Evolutionary conservation across 2,797 vertebrate genomes (phyloP).

Genomic region (Bovichtus variegatus): DNA sequence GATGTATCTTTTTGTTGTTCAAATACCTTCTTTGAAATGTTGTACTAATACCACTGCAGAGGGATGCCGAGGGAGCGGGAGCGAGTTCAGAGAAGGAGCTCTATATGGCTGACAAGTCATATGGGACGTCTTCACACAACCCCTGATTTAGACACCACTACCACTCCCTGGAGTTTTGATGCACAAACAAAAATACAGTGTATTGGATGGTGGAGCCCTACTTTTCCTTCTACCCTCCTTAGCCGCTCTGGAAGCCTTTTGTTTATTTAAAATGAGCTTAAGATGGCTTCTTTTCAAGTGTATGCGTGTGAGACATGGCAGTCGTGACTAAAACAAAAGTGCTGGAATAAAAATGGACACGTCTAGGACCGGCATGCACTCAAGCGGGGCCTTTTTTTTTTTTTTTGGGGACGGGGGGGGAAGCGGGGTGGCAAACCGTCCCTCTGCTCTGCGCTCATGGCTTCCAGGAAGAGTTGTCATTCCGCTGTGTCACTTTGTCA

Average conservation of each 20-base stretch:
- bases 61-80: constrained; percentile 29
- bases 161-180: constrained; percentile 46
- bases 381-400: constrained; percentile 25
- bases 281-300: constrained; percentile 19
- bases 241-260: constrained; percentile 30
- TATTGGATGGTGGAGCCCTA: constrained; percentile 26
- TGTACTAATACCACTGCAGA: constrained; percentile 42
- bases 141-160: constrained; percentile 64
- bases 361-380: constrained; percentile 13
- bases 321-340: constrained; percentile 22
- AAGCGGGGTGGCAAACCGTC: constrained; percentile 50
- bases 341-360: constrained; percentile 21
- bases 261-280: constrained; percentile 24
- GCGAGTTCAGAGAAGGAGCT: constrained; percentile 45
- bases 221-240: constrained; percentile 41
- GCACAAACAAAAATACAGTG: constrained; percentile 31
- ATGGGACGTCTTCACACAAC: constrained; percentile 57
- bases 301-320: constrained; percentile 6
- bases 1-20: constrained; percentile 20
- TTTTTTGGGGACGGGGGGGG: background rate
- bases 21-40: constrained; percentile 50
- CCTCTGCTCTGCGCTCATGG: constrained; percentile 57
- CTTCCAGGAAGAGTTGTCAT: constrained; percentile 80
- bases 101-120: constrained; percentile 57
- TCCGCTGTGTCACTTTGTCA: constrained; percentile 76